A percentile compares a stretch with the other conserved stretches of the same genome.
These are phyloP conservation scores for Allolobophora icterica DNA, from an alignment of 2,888 invertebrate genomes.

Conservation along the genomic window DNA sequence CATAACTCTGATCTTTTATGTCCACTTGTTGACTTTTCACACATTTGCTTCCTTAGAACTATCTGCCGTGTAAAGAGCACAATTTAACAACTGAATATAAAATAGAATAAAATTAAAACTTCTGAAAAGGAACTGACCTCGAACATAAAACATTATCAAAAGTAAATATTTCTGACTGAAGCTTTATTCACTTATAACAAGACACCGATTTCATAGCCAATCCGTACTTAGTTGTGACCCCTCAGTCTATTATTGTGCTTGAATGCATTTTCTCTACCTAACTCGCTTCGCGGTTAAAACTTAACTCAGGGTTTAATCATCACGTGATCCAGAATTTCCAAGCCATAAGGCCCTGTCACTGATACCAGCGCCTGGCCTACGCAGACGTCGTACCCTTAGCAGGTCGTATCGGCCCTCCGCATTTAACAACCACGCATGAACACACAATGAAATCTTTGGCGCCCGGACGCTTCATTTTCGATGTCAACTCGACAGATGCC, in stretches of 20 bases:
- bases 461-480: background rate
- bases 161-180: background rate
- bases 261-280: background rate
- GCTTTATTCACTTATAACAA: background rate
- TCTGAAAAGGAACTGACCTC: background rate
- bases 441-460: constrained; percentile 8
- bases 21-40: background rate
- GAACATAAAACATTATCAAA: background rate
- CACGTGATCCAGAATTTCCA: background rate
- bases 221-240: background rate
- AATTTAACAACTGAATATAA: background rate
- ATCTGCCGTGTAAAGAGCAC: background rate
- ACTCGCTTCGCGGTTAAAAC: background rate
- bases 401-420: background rate
- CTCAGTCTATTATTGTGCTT: background rate
- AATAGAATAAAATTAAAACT: background rate
- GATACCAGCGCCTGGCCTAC: constrained; percentile 11
- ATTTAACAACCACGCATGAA: constrained; percentile 12
- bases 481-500: background rate
- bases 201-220: background rate
- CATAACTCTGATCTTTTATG: background rate
- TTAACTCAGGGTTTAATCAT: background rate
- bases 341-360: background rate
- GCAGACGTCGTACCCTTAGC: background rate
- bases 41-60: background rate